Evolutionary conservation across 2,113 vertebrate species (phyloP), one percentile per base, ranked within the genome.

Genomic region (Himantopus leucocephalus): DNA sequence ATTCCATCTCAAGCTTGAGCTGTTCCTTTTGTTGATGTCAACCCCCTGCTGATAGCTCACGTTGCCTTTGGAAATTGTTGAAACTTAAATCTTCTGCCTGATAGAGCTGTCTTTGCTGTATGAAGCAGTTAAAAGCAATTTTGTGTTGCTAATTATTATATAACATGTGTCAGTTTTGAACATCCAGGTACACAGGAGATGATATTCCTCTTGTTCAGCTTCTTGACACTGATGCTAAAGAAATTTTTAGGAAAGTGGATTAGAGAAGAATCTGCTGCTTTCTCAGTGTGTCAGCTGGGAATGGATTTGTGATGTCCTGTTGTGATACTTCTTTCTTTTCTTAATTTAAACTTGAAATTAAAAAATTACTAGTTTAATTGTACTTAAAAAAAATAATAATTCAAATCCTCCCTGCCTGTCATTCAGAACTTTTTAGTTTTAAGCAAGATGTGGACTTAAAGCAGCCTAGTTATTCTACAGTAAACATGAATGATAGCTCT

Each of bases 21-120:
- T 94, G 84, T 94, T 97, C 73, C 89, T 97, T 96, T 97, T 82
- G 62, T 76, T 91, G 89, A 43, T 89, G 86, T 95, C 70, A 97
- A 15, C 35, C 15, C 35, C 64, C 48, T 91, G 86, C 91, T 87
- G 86, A 78, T 72, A 92, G 70, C 88, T 95, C 66, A 72, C 0
- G 1, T 75, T 72, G 43, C 64, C 77, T 95, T 91, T 96, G 83
- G 83, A 97, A 92, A 64, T 64, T 1, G 24, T 60, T 75, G 80
- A 84, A 85, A 19, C 74, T 85, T 60, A 89, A 64, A n/a, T 91
- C 15, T 29, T 90, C 8, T 84, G 67, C 67, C 55, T 94, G 73
- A 56, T 60, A 92, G 72, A 84, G 55, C 79, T 74, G 24, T 68
- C 39, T 81, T 47, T 92, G 41, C 77, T 92, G 63, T 59, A 35